Base-by-base conservation (phyloP, 1,140 invertebrate genomes). In the Calephelis virginiensis region DNA sequence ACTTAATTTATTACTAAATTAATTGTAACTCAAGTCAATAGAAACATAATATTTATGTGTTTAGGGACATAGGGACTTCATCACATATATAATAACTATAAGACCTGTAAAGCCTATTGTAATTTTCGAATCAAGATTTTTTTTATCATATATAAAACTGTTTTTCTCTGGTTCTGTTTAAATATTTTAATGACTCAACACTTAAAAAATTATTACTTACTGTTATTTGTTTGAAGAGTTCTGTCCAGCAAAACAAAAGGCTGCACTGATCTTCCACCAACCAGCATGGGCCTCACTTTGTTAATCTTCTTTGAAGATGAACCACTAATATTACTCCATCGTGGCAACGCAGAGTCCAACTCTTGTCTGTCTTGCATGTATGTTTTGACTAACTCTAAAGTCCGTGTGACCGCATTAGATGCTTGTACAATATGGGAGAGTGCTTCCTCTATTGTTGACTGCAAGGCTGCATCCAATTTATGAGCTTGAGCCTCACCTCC, bases 191-290 rank as follows among this genome's bases (percentile, higher is more conserved):
- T 49, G n/a, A 13, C 7, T 50, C 14, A 14, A 13, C 7, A 50
- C 4, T 14, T 14, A 47, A 37, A 14, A 11, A 6, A 40, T 37
- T 63, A 80, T 83, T 78, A 72, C 28, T 28, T 28, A 88, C 85
- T 62, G 68, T 66, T 77, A 70, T 72, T 80, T 17, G 75, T 65
- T 0, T 83, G 64, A 10, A 82, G 59, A 13, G 78, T 81, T 49
- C 87, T 77, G 38, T 78, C 85, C 8, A 90, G 70, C 8, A 84
- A 76, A 3, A 90, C 87, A 8, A 89, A 83, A 1, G 87, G 87
- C 61, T 90, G 87, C 47, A 87, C 81, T 1, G 81, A 80, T 53
- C 76, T 78, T 5, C 88, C 85, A 10, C 80, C 83, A 59, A 87
- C 76, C 64, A 86, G 66, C 76, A 82, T 73, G 0, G 88, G 88